Evolutionary conservation across 2,797 vertebrate species (phyloP), one percentile per base, ranked within the genome.

Genomic region (Iguana delicatissima): DNA sequence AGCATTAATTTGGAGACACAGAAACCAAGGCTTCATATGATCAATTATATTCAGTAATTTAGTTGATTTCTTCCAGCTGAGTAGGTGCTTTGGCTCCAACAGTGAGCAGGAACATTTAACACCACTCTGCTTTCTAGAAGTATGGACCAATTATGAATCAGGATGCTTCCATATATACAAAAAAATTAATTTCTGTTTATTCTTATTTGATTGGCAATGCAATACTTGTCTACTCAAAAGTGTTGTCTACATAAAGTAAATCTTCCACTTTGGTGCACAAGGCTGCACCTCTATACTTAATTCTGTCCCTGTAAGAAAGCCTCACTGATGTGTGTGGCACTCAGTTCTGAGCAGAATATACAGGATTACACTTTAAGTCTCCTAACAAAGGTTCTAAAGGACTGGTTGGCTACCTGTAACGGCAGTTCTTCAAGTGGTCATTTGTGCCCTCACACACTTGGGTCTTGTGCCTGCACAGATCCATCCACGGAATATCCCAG

Each of bases 1-100:
- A 97, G 93, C 96, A 96, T 96, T 96, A 97, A 97, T 95, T 90
- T 96, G 95, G 97, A 96, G 95, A 94, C 96, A 92, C 93, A 97
- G 96, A 97, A 97, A 74, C 92, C 96, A 97, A 96, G 87, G 95
- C 86, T 96, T 88, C 85, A 93, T 94, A 96, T 94, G 96, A 96
- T 96, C 95, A 96, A 94, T 97, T 96, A 96, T 0, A 0, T 89
- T 94, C 93, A 91, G 93, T 95, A 96, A 97, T 96, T 97, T 96
- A 95, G 94, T 89, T 96, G 95, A 96, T 96, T 89, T 72, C 92
- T 96, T 95, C 96, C 89, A 80, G 64, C 69, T 74, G 91, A 96
- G 95, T 94, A 96, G 95, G 94, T 96, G 95, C 91, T 95, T 95
- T 93, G 92, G 94, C 91, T 95, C 85, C 92, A 92, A 64, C 26